phyloP scores from a whole-genome alignment of 2,113 vertebrate species.

The Coryphaenoides rupestris region DNA sequence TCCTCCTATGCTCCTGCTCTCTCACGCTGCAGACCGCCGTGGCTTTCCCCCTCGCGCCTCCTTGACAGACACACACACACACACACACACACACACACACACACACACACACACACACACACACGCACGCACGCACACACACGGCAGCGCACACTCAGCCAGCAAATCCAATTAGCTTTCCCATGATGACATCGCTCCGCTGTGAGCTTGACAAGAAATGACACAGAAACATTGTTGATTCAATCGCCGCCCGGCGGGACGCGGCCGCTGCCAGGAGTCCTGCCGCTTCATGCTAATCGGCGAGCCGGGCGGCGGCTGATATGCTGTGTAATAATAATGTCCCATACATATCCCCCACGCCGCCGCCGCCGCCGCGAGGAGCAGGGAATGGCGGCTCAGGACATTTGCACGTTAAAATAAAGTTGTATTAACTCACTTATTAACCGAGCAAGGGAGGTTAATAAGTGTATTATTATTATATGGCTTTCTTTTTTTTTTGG shows the following conservation, averaged over 20 bases:
- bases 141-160: slow-evolving; percentile 39
- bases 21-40: slow-evolving; percentile 50
- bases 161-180: slow-evolving; percentile 64
- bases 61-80: slow-evolving; percentile 51
- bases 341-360: too few species aligned
- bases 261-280: slow-evolving; percentile 39
- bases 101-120: too few species aligned
- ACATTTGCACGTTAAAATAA: too few species aligned
- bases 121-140: too few species aligned
- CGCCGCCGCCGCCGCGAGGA: too few species aligned
- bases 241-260: slow-evolving; percentile 41
- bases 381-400: too few species aligned
- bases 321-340: slow-evolving; percentile 2
- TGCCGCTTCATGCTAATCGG: slow-evolving; percentile 41
- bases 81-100: too few species aligned
- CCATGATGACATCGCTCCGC: slow-evolving; percentile 47
- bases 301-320: slow-evolving; percentile 34
- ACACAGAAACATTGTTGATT: slow-evolving; percentile 49
- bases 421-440: too few species aligned
- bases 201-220: slow-evolving; percentile 49
- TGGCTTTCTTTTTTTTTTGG: too few species aligned
- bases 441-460: too few species aligned
- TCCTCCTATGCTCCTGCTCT: too few species aligned
- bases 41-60: slow-evolving; percentile 45
- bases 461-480: too few species aligned